Base-by-base conservation (phyloP, 2,113 vertebrate species). In the Acanthisitta chloris region DNA sequence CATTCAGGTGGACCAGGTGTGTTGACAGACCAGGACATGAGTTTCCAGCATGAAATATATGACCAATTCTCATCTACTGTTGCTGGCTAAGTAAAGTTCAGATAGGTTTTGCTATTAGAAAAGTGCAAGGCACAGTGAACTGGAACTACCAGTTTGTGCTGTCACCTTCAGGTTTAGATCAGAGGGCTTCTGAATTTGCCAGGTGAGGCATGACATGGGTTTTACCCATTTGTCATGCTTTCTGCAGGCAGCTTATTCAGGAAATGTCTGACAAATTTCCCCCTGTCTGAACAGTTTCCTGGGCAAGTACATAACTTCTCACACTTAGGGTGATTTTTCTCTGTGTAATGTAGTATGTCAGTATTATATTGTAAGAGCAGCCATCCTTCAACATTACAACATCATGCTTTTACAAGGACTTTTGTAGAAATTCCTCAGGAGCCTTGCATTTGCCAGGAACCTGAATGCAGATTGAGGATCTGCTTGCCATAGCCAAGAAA, bases 281-380 rank as follows among this genome's bases (percentile, higher is more conserved):
- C 33, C 11, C 31, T 48, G 78, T 96, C 95, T 91, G 81, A 69
- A 52, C 8, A 36, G 81, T 77, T 91, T 92, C 79, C 93, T 88
- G 81, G 72, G 25, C 33, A 70, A 91, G 58, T n/a, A 58, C 15
- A 3, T 26, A 73, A 49, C 38, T 82, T 48, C 45, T 76, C 58
- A 38, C 0, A 0, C 26, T 52, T 31, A 29, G 3, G 12, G 62
- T 25, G 36, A 57, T 29, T 89, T 84, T 84, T 73, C 38, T 43
- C n/a, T 51, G 49, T 61, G 15, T 49, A 57, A 48, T 33, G 61
- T 42, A 48, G 45, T 33, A 10, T 4, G 12, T 85, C 31, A 42
- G 36, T 25, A 34, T 38, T 46, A 14, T 0, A 2, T 19, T 29
- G 7, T 49, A 78, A 45, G 43, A 38, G n/a, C 6, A 67, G 52